These are phyloP conservation scores for Cacoxenus indagator DNA, from an alignment of 2,888 invertebrate genomes.

Conservation along the genomic window DNA sequence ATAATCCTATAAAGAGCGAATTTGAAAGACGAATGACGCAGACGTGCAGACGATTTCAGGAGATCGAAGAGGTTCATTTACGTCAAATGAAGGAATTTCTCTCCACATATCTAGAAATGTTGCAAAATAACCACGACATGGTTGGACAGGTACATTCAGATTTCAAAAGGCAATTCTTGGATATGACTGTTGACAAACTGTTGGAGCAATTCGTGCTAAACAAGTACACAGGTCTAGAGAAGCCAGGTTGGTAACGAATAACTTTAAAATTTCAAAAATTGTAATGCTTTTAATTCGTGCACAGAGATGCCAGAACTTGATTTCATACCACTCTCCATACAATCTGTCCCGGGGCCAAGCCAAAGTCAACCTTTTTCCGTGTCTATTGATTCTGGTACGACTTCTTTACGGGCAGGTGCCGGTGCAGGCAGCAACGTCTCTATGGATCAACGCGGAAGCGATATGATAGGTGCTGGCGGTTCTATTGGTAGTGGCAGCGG, in stretches of 20 bases:
- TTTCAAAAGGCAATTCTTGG: constrained; percentile 90
- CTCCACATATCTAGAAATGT: constrained; percentile 86
- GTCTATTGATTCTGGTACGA: constrained; percentile 52
- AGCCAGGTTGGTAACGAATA: constrained; percentile 78
- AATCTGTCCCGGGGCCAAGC: constrained; percentile 46
- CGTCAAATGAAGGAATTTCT: constrained; percentile 96
- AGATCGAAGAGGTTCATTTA: constrained; percentile 92
- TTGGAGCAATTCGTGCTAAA: constrained; percentile 91
- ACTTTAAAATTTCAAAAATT: constrained; percentile 3
- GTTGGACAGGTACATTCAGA: constrained; percentile 95
- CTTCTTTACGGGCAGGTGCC: constrained; percentile 53
- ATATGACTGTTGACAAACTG: constrained; percentile 92
- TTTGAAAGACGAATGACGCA: constrained; percentile 97
- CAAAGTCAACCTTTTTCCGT: constrained; percentile 50
- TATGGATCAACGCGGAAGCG: constrained; percentile 51
- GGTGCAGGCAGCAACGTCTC: constrained; percentile 44
- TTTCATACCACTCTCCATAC: constrained; percentile 62
- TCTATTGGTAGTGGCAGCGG: constrained; percentile 57
- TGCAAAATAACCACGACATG: constrained; percentile 90
- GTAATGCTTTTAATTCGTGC: not conserved
- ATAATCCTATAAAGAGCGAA: constrained; percentile 89
- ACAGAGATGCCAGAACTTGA: constrained; percentile 68
- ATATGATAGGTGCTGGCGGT: constrained; percentile 33
- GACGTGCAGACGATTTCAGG: constrained; percentile 94
- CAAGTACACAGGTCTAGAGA: constrained; percentile 94